Percentiles rank a stretch among this genome's conserved stretches.
phyloP scores from a whole-genome alignment of 2,113 vertebrate genomes.

The Semicossyphus pulcher region DNA sequence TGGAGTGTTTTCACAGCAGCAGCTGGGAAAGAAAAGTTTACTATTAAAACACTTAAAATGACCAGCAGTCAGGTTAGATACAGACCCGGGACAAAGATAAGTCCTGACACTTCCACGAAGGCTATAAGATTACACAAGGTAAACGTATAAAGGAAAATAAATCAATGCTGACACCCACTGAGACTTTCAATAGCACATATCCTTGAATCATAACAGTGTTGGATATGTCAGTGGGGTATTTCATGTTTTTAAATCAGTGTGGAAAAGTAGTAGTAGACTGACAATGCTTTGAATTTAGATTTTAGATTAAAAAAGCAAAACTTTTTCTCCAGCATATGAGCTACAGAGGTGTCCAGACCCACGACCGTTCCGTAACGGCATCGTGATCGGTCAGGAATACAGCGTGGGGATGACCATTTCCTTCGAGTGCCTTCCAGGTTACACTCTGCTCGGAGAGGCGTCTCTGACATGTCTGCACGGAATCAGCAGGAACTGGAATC shows the following conservation, averaged over 20 bases:
- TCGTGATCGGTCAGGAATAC: slow-evolving; percentile 94
- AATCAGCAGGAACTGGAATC: slow-evolving; percentile 96
- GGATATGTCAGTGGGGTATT: not conserved
- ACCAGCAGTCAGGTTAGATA: not conserved
- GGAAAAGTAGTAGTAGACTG: not conserved
- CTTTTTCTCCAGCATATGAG: slow-evolving; percentile 88
- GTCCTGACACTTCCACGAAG: not conserved
- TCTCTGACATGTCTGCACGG: slow-evolving; percentile 97
- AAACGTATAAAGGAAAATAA: slow-evolving; percentile 9
- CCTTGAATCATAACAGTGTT: slow-evolving; percentile 14
- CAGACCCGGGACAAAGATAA: slow-evolving; percentile 1
- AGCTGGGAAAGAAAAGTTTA: slow-evolving; percentile 10
- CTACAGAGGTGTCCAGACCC: slow-evolving; percentile 97
- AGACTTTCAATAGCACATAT: slow-evolving; percentile 1
- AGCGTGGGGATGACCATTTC: slow-evolving; percentile 96
- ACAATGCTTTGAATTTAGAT: not conserved
- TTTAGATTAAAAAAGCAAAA: not conserved
- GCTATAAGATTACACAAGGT: slow-evolving; percentile 14
- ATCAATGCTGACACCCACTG: not conserved
- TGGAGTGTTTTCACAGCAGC: not conserved
- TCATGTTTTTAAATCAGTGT: not conserved
- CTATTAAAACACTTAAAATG: too few relatives aligned
- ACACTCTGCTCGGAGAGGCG: slow-evolving; percentile 92
- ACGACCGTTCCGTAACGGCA: slow-evolving; percentile 93
- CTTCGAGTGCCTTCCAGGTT: slow-evolving; percentile 94